Percentiles rank a stretch among this genome's conserved stretches.
phyloP scores from a whole-genome alignment of 2,797 vertebrate species.

The Microctenopoma steveboyesi region DNA sequence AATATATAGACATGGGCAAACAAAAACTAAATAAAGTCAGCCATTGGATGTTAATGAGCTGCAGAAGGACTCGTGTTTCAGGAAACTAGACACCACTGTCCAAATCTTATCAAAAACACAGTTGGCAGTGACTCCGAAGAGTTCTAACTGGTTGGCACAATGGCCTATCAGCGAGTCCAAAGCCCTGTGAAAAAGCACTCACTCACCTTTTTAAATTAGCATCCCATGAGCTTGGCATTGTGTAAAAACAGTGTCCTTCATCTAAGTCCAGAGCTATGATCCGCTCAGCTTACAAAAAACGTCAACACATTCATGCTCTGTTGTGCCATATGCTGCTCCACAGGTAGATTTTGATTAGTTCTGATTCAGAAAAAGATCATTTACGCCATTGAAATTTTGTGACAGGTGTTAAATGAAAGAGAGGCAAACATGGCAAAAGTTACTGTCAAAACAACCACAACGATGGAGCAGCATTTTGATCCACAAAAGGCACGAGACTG shows the following conservation, averaged over 20 bases:
- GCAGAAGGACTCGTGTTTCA: conserved; percentile 3
- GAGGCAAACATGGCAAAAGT: not conserved
- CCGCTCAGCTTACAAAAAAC: conserved; percentile 26
- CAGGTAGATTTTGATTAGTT: conserved; percentile 28
- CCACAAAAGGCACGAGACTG: not conserved
- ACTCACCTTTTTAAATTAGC: conserved; percentile 26
- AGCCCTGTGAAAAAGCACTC: conserved; percentile 27
- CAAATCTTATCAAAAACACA: conserved; percentile 51
- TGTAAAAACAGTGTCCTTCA: conserved; percentile 28
- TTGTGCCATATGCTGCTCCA: conserved; percentile 23
- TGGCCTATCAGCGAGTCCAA: conserved; percentile 33
- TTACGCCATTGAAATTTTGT: conserved; percentile 20
- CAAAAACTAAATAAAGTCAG: conserved; percentile 1
- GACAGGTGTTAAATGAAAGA: conserved; percentile 41
- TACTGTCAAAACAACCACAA: conserved; percentile 1
- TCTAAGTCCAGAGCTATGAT: conserved; percentile 29
- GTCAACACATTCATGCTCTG: not conserved
- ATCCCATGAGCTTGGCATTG: conserved; percentile 7
- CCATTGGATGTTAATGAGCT: not conserved
- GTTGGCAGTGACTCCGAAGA: conserved; percentile 37
- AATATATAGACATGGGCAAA: not conserved
- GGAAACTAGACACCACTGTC: not conserved
- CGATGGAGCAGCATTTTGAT: not conserved
- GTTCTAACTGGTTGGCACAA: conserved; percentile 46
- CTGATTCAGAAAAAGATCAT: conserved; percentile 21